phyloP scores from a whole-genome alignment of 2,888 invertebrate species.

The Lamproptera curius region DNA sequence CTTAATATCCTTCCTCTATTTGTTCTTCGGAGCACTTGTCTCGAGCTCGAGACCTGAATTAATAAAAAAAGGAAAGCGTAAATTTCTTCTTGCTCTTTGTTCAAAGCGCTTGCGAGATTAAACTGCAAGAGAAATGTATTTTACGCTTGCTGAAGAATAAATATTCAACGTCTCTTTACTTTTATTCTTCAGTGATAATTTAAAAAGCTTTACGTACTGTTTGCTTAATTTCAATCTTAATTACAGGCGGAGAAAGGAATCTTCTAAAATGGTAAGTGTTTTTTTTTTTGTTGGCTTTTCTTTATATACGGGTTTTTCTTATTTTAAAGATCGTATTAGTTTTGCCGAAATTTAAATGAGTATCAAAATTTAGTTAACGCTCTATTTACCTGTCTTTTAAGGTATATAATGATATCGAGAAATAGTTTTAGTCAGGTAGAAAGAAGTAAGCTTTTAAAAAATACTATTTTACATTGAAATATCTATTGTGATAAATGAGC shows the following conservation, averaged over 20 bases:
- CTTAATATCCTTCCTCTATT: too few species aligned
- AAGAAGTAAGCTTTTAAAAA: too few species aligned
- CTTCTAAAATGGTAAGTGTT: slow-evolving; percentile 5
- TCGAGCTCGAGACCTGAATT: slow-evolving; percentile 28
- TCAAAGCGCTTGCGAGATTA: slow-evolving; percentile 38
- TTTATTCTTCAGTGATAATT: too few species aligned
- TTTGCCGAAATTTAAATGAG: too few species aligned
- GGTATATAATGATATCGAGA: too few species aligned
- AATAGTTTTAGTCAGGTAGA: too few species aligned
- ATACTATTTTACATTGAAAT: too few species aligned
- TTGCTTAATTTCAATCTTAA: neutral
- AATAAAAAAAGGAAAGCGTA: slow-evolving; percentile 21
- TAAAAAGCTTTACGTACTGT: neutral
- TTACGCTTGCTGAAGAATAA: slow-evolving; percentile 33
- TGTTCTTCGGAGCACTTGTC: slow-evolving; percentile 17
- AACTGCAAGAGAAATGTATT: slow-evolving; percentile 37
- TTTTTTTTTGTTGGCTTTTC: slow-evolving; percentile 2
- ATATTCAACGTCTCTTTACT: slow-evolving; percentile 19
- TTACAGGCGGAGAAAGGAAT: slow-evolving; percentile 1
- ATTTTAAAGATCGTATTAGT: too few species aligned
- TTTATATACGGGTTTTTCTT: too few species aligned
- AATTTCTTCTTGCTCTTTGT: slow-evolving; percentile 33
- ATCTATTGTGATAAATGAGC: too few species aligned
- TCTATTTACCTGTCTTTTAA: too few species aligned
- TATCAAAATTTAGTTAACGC: too few species aligned